These are phyloP conservation scores for Dilophus febrilis DNA, from an alignment of 2,888 invertebrate genomes.

Conservation along the genomic window DNA sequence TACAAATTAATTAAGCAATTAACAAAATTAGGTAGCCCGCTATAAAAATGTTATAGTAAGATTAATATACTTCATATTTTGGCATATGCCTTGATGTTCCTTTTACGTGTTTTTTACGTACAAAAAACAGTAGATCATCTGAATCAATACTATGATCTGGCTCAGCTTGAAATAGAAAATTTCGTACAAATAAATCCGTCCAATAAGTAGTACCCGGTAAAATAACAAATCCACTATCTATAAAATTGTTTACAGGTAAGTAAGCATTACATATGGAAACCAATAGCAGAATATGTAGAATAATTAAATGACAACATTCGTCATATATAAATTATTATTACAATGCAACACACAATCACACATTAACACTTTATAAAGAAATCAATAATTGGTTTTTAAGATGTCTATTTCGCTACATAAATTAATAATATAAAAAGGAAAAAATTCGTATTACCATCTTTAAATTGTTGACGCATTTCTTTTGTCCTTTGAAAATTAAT, in stretches of 20 bases:
- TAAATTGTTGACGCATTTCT: conserved; percentile 74
- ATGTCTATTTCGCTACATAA: too few relatives aligned
- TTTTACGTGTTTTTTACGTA: conserved; percentile 79
- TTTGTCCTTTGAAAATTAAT: conserved; percentile 85
- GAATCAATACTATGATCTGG: conserved; percentile 61
- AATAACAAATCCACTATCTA: conserved; percentile 77
- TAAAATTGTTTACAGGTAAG: too few relatives aligned
- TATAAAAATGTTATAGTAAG: conserved; percentile 6
- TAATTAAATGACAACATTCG: neutral
- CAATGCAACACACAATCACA: too few relatives aligned
- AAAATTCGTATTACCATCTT: conserved; percentile 80
- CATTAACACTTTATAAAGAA: neutral
- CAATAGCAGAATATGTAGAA: neutral
- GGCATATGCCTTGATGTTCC: conserved; percentile 74
- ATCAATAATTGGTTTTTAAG: too few relatives aligned
- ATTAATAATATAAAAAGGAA: too few relatives aligned
- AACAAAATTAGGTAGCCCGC: neutral
- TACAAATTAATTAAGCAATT: conserved; percentile 8
- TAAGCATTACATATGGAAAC: neutral
- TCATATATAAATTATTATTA: conserved; percentile 2
- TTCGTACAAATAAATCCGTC: conserved; percentile 87
- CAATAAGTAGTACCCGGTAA: conserved; percentile 87
- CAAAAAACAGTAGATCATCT: conserved; percentile 90
- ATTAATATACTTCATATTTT: conserved; percentile 59
- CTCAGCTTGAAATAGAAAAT: conserved; percentile 82